Base-by-base conservation (phyloP, 2,113 vertebrate genomes). In the Sclerurus mexicanus region DNA sequence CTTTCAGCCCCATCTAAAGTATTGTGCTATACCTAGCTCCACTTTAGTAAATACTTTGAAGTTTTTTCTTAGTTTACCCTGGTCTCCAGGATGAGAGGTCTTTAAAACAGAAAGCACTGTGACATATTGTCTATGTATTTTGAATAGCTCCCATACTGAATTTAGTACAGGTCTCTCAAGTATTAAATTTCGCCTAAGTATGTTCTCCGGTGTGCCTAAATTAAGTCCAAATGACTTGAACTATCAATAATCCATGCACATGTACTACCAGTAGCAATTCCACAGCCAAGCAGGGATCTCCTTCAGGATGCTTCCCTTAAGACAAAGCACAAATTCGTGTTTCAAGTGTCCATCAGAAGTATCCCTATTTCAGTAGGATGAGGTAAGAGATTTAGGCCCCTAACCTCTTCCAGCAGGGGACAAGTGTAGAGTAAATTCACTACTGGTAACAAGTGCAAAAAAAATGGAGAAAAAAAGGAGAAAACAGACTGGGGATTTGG, bases 391-490 rank as follows among this genome's bases (percentile, higher is more conserved):
- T 69, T 92, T 66, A 81, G 67, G 21, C 19, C n/a, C 69, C 47
- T 39, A 77, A 35, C 14, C 27, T 73, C 37, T 83, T 49, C 46
- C 23, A 77, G 22, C 0, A 35, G 42, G 22, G 22, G 25, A 75
- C 5, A 79, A 47, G 56, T 12, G 9, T 21, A 77, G 47, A 82
- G 12, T 49, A 59, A 84, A 74, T 20, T 50, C 33, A 50, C 9
- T 18, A 35, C 9, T 25, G 13, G 18, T 37, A 75, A 63, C 2
- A 59, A 55, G 20, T 10, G 3, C 2, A 23, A 76, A 55, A 55
- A 42, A 20, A 1, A 1, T 4, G 24, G 7, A 17, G 5, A 4
- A 8, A 7, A 30, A 35, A 35, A 19, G 7, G 2, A 53, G 5
- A 69, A 66, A 47, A 39, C 1, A n/a, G 33, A 12, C 16, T 64